Evolutionary conservation across 2,888 invertebrate genomes (phyloP), one percentile per base, ranked within the genome.

Genomic region (Eupithecia dodoneata): DNA sequence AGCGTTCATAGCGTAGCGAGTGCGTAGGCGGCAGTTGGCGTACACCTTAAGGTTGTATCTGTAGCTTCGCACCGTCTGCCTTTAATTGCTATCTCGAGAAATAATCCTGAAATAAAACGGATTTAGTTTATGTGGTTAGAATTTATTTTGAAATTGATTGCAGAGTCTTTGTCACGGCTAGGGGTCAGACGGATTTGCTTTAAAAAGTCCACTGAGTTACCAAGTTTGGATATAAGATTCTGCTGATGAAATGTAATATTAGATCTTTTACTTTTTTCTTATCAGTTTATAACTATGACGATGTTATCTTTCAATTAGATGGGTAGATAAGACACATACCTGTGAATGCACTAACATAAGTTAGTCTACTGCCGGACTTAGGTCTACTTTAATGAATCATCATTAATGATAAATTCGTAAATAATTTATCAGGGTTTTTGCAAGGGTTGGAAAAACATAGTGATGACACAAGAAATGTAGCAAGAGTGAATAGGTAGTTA

Each of bases 71-170:
- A 79, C 41, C 69, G 77, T 76, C 81, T 81, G 83, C 75, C 70
- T 77, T 77, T 85, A 87, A 88, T 87, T 87, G 73, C 59, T 72
- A 65, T 55, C 73, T 15, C n/a, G 18, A 75, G 72, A 72, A 74
- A 59, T 67, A 72, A 74, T 59, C 52, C 74, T 59, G 55, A 72
- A 70, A 74, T 74, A 75, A 75, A 74, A 70, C 18, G 47, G 74
- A 65, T 66, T 65, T 70, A 67, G 13, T 66, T 74, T 75, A 75
- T 72, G 52, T 65, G 4, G 30, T 9, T 66, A 6, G 42, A 44
- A 71, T 66, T 75, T 70, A 72, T 74, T 55, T 72, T 66, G 52
- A 44, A 30, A 52, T 66, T 71, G 55, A 73, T 75, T 73, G 63
- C 49, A 12, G n/a, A 45, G 69, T 70, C 77, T 42, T 44, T 77